Percentiles rank a stretch among this genome's conserved stretches.
Evolutionary conservation across 1,140 invertebrate species (phyloP).

Genomic region (Laupala kohalensis): DNA sequence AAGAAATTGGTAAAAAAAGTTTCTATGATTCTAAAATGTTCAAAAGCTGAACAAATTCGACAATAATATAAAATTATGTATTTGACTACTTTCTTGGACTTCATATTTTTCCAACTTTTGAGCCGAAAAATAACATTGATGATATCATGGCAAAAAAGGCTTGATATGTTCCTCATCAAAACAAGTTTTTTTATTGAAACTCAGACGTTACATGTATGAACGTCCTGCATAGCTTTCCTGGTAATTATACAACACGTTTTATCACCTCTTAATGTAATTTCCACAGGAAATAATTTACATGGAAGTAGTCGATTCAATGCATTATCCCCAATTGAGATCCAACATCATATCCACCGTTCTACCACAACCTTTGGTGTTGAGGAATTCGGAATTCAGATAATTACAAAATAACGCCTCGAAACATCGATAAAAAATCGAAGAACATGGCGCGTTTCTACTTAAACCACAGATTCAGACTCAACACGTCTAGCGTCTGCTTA

Average conservation of each 20-base stretch:
- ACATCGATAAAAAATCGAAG: not conserved
- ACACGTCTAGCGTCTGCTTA: not conserved
- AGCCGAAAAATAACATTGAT: too few species aligned
- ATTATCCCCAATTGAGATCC: not conserved
- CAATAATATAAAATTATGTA: too few species aligned
- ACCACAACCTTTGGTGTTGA: not conserved
- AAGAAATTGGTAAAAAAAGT: too few species aligned
- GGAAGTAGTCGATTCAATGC: not conserved
- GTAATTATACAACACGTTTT: not conserved
- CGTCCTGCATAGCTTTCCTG: not conserved
- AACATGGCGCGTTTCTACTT: not conserved
- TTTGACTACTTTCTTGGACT: too few species aligned
- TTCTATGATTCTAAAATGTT: too few species aligned
- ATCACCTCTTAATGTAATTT: not conserved
- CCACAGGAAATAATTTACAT: not conserved
- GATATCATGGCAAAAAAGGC: too few species aligned
- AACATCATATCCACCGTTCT: not conserved
- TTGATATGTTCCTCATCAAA: too few species aligned
- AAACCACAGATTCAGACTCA: not conserved
- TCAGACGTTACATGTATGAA: too few species aligned
- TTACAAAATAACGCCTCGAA: not conserved
- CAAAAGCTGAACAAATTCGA: too few species aligned
- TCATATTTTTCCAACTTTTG: too few species aligned
- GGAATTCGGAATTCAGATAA: not conserved
- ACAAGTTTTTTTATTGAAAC: too few species aligned